Conservation (phyloP, 1,140 invertebrate genomes). For the Alviniconcha marisindica region DNA sequence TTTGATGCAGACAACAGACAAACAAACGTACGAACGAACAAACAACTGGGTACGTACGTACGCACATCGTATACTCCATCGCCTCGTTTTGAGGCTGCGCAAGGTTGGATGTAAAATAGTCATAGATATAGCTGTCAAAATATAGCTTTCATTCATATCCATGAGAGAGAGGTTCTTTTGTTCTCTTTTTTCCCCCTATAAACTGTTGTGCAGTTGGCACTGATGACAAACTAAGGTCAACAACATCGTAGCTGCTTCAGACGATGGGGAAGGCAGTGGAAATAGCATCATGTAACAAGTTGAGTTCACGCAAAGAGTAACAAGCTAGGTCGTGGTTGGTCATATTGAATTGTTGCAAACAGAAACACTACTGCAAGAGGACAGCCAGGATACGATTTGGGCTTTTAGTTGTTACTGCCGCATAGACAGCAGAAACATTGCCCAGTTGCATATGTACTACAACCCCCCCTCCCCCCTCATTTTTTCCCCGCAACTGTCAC, state of each 20-base stretch:
- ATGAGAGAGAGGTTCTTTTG: conserved; percentile 7
- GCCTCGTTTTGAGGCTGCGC: conserved; percentile 22
- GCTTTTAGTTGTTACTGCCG: background rate
- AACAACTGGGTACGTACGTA: conserved; percentile 27
- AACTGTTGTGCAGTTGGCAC: conserved; percentile 5
- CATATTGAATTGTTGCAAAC: too few species aligned
- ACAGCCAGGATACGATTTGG: background rate
- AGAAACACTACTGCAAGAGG: background rate
- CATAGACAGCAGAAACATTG: background rate
- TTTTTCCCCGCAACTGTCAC: too few species aligned
- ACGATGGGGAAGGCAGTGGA: conserved; percentile 29
- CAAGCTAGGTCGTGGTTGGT: too few species aligned
- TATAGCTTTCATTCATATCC: conserved; percentile 25
- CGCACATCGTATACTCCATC: background rate
- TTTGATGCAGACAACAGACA: conserved; percentile 42
- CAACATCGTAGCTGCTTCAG: conserved; percentile 31
- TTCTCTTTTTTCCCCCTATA: conserved; percentile 1
- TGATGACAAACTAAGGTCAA: conserved; percentile 5
- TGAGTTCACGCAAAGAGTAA: conserved; percentile 15
- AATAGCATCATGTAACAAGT: conserved; percentile 22
- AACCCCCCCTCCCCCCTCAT: too few species aligned
- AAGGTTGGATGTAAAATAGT: conserved; percentile 31
- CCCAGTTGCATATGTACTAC: too few species aligned
- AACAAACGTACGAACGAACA: conserved; percentile 38
- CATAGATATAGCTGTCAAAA: conserved; percentile 25